Evolutionary conservation across 2,888 invertebrate genomes (phyloP).

Genomic region (Eulithis testata): DNA sequence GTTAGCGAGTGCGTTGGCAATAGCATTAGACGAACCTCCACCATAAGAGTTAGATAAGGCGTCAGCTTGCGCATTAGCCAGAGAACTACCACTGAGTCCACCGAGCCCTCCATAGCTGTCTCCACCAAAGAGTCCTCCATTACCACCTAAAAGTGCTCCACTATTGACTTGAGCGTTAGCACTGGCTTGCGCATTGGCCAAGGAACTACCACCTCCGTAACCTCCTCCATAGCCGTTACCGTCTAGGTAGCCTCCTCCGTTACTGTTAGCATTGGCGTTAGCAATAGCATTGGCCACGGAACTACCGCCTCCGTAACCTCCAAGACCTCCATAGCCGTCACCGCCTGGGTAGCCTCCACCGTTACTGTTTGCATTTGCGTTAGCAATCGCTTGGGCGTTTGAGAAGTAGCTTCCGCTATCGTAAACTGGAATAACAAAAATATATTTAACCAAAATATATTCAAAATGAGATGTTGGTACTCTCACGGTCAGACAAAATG

Average conservation of each 20-base stretch:
- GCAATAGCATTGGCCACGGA: constrained; percentile 2
- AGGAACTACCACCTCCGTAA: neutral
- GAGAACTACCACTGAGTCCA: neutral
- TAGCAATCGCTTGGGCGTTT: neutral
- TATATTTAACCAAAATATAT: neutral
- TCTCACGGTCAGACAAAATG: too few species aligned
- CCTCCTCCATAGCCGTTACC: neutral
- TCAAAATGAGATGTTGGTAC: too few species aligned
- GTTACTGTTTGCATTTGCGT: neutral
- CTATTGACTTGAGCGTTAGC: neutral
- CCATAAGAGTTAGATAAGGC: neutral
- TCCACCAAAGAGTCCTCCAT: neutral
- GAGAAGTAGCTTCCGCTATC: neutral
- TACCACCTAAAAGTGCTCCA: neutral
- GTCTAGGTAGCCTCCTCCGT: too few species aligned
- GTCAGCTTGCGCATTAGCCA: neutral
- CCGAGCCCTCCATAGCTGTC: neutral
- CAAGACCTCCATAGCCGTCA: neutral
- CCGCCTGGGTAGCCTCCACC: neutral
- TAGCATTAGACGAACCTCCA: constrained; percentile 2
- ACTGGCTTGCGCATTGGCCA: neutral
- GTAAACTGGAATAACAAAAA: constrained; percentile 11
- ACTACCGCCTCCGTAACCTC: neutral
- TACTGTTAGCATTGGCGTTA: neutral
- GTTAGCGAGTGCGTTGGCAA: constrained; percentile 4